phyloP scores from a whole-genome alignment of 2,113 vertebrate species.

The Pelecanus crispus region DNA sequence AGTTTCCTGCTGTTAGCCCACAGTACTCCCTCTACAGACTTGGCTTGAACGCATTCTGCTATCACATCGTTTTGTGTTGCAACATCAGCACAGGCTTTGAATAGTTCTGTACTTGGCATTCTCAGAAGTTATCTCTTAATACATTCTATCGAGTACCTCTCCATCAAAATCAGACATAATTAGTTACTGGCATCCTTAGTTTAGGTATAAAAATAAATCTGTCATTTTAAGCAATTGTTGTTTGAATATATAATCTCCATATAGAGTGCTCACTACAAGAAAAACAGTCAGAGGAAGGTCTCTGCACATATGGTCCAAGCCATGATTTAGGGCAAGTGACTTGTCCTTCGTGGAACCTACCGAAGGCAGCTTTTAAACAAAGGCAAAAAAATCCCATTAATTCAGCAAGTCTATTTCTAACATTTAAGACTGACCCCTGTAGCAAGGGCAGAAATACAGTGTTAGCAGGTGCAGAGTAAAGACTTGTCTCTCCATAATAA shows the following conservation, averaged over 20 bases:
- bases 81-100: slow-evolving; percentile 42
- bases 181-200: slow-evolving; percentile 10
- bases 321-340: neutral
- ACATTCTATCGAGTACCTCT: slow-evolving; percentile 36
- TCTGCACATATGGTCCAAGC: neutral
- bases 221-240: slow-evolving; percentile 20
- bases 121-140: slow-evolving; percentile 30
- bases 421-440: neutral
- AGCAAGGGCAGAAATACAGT: neutral
- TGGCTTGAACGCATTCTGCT: neutral
- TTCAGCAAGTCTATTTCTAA: neutral
- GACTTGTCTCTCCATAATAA: neutral
- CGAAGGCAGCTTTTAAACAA: neutral
- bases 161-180: slow-evolving; percentile 41
- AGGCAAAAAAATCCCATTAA: neutral
- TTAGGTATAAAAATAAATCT: slow-evolving; percentile 26
- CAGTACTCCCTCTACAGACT: slow-evolving; percentile 6
- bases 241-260: neutral
- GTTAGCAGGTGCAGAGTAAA: neutral
- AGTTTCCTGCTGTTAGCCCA: slow-evolving; percentile 2
- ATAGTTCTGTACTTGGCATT: slow-evolving; percentile 37
- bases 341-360: neutral
- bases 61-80: slow-evolving; percentile 8
- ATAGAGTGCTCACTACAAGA: neutral
- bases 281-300: neutral